Evolutionary conservation across 2,797 vertebrate genomes (phyloP).

Genomic region (Chaenodraco wilsoni): DNA sequence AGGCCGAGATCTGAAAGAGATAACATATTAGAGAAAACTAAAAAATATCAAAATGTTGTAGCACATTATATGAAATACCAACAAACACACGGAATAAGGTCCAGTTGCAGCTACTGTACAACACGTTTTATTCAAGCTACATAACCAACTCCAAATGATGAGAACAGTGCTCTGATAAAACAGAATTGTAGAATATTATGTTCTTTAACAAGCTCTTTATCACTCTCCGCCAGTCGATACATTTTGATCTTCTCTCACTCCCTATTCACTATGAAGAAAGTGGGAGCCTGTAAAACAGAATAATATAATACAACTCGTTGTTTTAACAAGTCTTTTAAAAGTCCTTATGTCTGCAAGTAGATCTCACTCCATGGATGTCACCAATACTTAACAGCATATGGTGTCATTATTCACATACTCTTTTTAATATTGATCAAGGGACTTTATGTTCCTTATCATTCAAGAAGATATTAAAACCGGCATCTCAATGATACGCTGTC

Average conservation of each 20-base stretch:
- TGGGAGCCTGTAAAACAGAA: constrained; percentile 35
- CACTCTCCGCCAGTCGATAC: constrained; percentile 21
- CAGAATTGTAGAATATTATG: constrained; percentile 47
- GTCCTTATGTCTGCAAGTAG: not conserved
- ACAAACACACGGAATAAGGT: not conserved
- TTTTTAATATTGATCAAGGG: not conserved
- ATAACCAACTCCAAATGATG: constrained; percentile 22
- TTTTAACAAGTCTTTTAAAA: constrained; percentile 27
- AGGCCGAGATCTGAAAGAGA: too few species aligned
- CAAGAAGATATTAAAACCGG: not conserved
- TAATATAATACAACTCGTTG: constrained; percentile 17
- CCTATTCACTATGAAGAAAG: constrained; percentile 32
- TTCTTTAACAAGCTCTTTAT: constrained; percentile 56
- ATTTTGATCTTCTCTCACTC: constrained; percentile 38
- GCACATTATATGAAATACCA: too few species aligned
- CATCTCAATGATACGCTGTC: constrained; percentile 1
- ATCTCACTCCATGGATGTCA: constrained; percentile 1
- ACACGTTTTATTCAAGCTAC: constrained; percentile 46
- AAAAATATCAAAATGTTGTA: too few species aligned
- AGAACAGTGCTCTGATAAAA: constrained; percentile 53
- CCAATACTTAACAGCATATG: not conserved
- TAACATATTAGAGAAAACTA: too few species aligned
- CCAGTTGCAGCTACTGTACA: constrained; percentile 5
- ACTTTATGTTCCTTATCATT: not conserved
- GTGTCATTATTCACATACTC: constrained; percentile 1